Percentiles rank a stretch among this genome's conserved stretches.
phyloP scores from a whole-genome alignment of 2,113 vertebrate genomes.

The Buteo buteo region DNA sequence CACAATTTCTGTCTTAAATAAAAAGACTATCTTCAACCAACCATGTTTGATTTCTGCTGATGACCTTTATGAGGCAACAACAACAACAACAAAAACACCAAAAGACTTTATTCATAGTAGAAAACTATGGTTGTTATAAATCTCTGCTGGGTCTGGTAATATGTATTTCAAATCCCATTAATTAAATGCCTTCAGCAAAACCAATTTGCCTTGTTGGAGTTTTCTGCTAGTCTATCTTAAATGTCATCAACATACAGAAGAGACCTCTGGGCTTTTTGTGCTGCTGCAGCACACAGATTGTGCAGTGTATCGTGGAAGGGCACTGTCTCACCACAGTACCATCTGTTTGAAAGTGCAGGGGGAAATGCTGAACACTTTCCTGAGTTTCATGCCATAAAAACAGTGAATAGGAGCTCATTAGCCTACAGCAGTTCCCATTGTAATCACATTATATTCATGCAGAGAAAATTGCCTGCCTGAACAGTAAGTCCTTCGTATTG shows the following conservation, averaged over 20 bases:
- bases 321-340: background rate
- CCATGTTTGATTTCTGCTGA: background rate
- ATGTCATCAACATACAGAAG: background rate
- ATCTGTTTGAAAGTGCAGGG: constrained; percentile 3
- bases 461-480: constrained; percentile 44
- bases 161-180: background rate
- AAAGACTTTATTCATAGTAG: background rate
- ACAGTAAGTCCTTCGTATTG: background rate
- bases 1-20: background rate
- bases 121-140: background rate
- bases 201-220: background rate
- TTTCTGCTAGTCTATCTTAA: constrained; percentile 35
- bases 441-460: constrained; percentile 55
- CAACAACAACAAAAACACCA: accelerated
- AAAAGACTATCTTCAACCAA: background rate
- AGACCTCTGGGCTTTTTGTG: background rate
- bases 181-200: constrained; percentile 26
- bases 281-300: background rate
- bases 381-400: constrained; percentile 15
- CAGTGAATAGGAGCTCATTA: constrained; percentile 38
- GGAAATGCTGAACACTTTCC: background rate
- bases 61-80: background rate
- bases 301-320: background rate
- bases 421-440: constrained; percentile 43
- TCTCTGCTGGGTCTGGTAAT: background rate